Evolutionary conservation across 2,113 vertebrate genomes (phyloP).

Genomic region (Dromaius novaehollandiae): DNA sequence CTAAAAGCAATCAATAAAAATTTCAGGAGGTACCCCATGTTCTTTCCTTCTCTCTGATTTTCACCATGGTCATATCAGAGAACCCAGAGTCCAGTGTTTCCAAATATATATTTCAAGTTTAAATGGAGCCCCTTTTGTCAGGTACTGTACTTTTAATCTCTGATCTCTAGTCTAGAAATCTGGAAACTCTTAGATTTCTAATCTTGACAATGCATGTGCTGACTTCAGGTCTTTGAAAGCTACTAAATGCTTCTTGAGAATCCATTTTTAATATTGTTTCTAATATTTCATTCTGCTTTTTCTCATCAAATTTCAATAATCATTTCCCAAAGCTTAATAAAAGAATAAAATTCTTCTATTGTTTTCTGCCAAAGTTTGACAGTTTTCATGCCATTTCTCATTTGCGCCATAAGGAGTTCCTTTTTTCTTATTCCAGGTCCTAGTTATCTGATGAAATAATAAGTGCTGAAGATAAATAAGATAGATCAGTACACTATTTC

Average conservation of each 20-base stretch:
- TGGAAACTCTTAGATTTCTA: neutral
- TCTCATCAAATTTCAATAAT: neutral
- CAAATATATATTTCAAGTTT: neutral
- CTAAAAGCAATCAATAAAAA: neutral
- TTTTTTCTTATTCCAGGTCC: neutral
- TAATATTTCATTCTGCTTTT: neutral
- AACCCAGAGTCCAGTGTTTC: neutral
- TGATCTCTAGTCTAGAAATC: neutral
- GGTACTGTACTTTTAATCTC: neutral
- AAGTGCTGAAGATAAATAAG: neutral
- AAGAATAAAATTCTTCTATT: neutral
- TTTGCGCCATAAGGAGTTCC: neutral
- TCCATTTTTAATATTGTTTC: neutral
- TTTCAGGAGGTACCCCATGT: neutral
- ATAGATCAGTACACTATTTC: neutral
- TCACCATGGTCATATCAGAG: neutral
- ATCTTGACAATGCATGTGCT: neutral
- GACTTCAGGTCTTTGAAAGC: neutral
- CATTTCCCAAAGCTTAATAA: neutral
- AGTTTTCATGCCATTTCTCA: neutral
- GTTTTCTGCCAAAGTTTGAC: neutral
- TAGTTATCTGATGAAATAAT: neutral
- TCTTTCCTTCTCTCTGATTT: neutral
- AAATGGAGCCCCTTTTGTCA: neutral
- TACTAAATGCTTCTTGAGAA: neutral